Base-by-base conservation (phyloP, 2,113 vertebrate genomes). In the Pachycephala philippinensis region DNA sequence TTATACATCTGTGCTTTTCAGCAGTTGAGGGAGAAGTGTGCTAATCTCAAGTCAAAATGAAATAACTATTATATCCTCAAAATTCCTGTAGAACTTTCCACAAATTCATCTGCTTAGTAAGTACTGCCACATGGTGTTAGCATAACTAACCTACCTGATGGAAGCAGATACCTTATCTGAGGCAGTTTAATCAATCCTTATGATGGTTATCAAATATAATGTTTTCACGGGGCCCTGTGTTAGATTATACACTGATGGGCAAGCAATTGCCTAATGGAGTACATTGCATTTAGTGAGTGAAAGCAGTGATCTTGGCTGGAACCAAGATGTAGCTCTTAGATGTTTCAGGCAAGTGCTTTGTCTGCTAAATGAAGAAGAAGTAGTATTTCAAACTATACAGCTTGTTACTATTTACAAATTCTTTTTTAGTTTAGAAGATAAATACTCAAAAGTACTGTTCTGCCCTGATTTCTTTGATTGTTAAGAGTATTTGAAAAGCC, bases 141-240 rank as follows among this genome's bases (percentile, higher is more conserved):
- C 60, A 83, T 84, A 44, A 85, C 63, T 61, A 89, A 61, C 57
- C 87, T 60, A 92, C 33, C 75, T 70, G 37, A 33, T 78, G 77
- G 77, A 49, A 93, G 72, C 56, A 91, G 33, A 59, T 37, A 42
- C 14, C 71, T 79, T 96, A 94, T 95, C 47, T 57, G 64, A 87
- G 63, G 60, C 39, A 74, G 57, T 95, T 95, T 87, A 94, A 95
- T 96, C 79, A 96, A 70, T 82, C 37, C 42, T 95, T 77, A 37
- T 28, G 65, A 84, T 95, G 70, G 63, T 93, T 97, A 97, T 76
- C 84, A 93, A 96, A 97, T 87, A 28, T 3, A 91, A 53, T 92
- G 59, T 94, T 89, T 97, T 94, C 85, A 91, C 74, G 93, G 75
- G 59, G 47, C 54, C 17, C 5, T 86, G 28, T 19, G 68, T 78